These are phyloP conservation scores for Megathymus violae DNA, from an alignment of 1,140 invertebrate genomes.

Conservation along the genomic window DNA sequence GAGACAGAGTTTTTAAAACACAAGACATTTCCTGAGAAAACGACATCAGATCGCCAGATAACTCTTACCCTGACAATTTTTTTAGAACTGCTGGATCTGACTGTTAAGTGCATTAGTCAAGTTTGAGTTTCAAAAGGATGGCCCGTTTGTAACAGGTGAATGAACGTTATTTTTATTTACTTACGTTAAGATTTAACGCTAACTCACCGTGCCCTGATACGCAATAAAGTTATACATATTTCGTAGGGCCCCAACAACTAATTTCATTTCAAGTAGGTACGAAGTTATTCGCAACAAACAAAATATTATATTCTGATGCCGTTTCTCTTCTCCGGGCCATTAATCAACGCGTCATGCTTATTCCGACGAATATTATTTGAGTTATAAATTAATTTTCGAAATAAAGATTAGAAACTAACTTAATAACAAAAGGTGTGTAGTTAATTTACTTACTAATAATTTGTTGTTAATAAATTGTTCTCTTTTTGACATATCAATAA, in stretches of 20 bases:
- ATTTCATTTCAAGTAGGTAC: slow-evolving; percentile 12
- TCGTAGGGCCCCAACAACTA: slow-evolving; percentile 10
- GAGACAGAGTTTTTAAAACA: too few relatives aligned
- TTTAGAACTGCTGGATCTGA: too few relatives aligned
- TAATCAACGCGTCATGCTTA: slow-evolving; percentile 11
- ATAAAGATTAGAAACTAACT: slow-evolving; percentile 1
- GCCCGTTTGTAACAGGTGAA: too few relatives aligned
- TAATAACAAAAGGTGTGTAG: slow-evolving; percentile 5
- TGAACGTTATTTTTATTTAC: too few relatives aligned
- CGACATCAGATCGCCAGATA: too few relatives aligned
- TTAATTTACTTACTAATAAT: too few relatives aligned
- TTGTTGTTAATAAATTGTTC: too few relatives aligned
- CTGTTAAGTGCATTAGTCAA: too few relatives aligned
- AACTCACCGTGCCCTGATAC: slow-evolving; percentile 4
- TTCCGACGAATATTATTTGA: background rate
- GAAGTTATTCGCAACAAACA: slow-evolving; percentile 18
- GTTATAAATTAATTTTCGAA: background rate
- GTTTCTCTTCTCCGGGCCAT: background rate
- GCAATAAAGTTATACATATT: slow-evolving; percentile 17
- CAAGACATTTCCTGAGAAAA: too few relatives aligned
- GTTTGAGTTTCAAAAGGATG: too few relatives aligned
- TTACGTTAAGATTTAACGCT: background rate
- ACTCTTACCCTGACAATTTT: too few relatives aligned
- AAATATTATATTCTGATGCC: slow-evolving; percentile 28
- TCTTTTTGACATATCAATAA: too few relatives aligned